phyloP scores from a whole-genome alignment of 2,797 vertebrate species.

The Phoxinus dragarum region DNA sequence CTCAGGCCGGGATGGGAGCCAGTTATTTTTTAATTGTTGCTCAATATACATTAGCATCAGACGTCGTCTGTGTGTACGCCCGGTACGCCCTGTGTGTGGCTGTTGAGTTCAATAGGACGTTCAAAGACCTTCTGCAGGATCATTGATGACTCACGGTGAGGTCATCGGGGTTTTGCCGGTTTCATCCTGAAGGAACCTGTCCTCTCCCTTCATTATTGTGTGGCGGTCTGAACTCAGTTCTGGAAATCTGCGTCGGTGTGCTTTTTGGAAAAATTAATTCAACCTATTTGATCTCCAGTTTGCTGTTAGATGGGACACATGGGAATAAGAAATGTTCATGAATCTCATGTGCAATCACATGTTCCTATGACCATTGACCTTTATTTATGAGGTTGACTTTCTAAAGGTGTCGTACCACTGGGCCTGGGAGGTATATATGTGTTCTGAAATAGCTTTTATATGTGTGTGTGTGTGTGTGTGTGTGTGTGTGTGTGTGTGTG shows the following conservation, averaged over 20 bases:
- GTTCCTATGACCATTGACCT: not conserved
- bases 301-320: not conserved
- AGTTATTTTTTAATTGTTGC: not conserved
- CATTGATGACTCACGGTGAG: conserved; percentile 14
- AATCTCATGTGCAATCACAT: not conserved
- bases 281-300: not conserved
- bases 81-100: conserved; percentile 19
- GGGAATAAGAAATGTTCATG: not conserved
- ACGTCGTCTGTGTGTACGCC: not conserved
- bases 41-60: not conserved
- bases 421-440: not conserved
- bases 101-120: conserved; percentile 35
- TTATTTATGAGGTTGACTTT: not conserved
- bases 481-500: no score
- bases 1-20: not conserved
- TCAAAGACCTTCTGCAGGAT: conserved; percentile 31
- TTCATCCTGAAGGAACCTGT: conserved; percentile 17
- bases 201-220: not conserved
- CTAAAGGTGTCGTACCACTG: not conserved
- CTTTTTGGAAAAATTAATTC: not conserved
- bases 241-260: not conserved
- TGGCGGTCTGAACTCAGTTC: not conserved
- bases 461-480: no score
- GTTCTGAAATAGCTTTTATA: not conserved
- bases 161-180: conserved; percentile 21